Conservation (phyloP, 2,888 invertebrate genomes). For the Leucania comma region DNA sequence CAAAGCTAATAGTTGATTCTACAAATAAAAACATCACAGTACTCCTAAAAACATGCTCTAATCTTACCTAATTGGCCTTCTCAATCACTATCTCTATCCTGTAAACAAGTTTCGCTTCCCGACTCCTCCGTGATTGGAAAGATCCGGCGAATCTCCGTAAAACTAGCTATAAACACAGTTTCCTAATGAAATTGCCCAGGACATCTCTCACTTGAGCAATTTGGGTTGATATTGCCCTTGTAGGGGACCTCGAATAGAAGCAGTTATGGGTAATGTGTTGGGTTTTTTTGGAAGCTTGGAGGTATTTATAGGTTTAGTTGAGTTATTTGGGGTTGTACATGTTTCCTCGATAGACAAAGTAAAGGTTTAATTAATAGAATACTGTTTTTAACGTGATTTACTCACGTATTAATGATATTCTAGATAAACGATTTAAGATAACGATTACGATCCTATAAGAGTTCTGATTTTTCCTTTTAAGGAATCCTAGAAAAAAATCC, state of each 20-base stretch:
- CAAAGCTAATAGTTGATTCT: neutral
- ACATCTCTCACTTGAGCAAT: conserved; percentile 65
- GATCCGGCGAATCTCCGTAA: conserved; percentile 60
- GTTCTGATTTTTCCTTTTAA: too few species aligned
- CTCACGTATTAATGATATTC: too few species aligned
- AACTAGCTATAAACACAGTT: conserved; percentile 72
- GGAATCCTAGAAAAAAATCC: too few species aligned
- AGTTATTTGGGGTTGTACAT: neutral
- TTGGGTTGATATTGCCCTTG: conserved; percentile 64
- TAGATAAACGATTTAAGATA: too few species aligned
- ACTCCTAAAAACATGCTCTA: neutral
- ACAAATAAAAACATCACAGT: neutral
- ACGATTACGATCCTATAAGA: too few species aligned
- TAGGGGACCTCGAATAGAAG: conserved; percentile 42
- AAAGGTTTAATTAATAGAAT: too few species aligned
- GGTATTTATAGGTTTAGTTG: neutral
- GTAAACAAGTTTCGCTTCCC: conserved; percentile 29
- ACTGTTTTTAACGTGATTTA: too few species aligned
- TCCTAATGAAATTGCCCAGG: conserved; percentile 73
- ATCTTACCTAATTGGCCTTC: neutral
- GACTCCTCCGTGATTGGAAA: conserved; percentile 65
- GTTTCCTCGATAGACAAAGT: too few species aligned
- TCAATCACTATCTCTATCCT: conserved; percentile 8
- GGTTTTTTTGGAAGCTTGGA: conserved; percentile 8
- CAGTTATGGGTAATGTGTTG: conserved; percentile 21